These are phyloP conservation scores for Erebia aethiops DNA, from an alignment of 2,888 invertebrate species.

Conservation along the genomic window DNA sequence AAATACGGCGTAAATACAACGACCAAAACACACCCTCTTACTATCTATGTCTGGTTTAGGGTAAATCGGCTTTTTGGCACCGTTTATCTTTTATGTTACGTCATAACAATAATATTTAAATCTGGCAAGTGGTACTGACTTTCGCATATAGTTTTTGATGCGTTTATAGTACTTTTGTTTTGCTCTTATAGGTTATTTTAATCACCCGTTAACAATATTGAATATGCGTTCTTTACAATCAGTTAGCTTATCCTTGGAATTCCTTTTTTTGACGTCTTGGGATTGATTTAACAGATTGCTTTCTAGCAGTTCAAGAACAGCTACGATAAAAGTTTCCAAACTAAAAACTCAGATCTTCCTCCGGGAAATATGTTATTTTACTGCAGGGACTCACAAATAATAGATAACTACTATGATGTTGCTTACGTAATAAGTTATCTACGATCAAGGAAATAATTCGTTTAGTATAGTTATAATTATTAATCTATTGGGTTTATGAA, in stretches of 20 bases:
- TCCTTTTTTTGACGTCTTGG: too few species aligned
- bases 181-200: neutral
- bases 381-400: neutral
- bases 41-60: conserved; percentile 54
- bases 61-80: conserved; percentile 40
- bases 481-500: conserved; percentile 63
- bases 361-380: neutral
- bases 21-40: conserved; percentile 59
- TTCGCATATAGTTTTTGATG: conserved; percentile 2
- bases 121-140: conserved; percentile 12
- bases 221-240: too few species aligned
- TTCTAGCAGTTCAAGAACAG: too few species aligned
- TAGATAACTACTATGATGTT: neutral
- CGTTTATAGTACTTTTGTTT: neutral
- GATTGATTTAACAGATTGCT: too few species aligned
- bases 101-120: conserved; percentile 25
- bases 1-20: conserved; percentile 61
- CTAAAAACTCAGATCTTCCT: neutral
- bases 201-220: too few species aligned
- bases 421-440: conserved; percentile 17
- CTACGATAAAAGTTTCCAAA: too few species aligned
- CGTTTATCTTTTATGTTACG: conserved; percentile 27
- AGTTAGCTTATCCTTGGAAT: too few species aligned
- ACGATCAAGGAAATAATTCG: conserved; percentile 39
- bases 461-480: conserved; percentile 37